Conservation (phyloP, 2,797 vertebrate genomes). For the Megaceryle alcyon region DNA sequence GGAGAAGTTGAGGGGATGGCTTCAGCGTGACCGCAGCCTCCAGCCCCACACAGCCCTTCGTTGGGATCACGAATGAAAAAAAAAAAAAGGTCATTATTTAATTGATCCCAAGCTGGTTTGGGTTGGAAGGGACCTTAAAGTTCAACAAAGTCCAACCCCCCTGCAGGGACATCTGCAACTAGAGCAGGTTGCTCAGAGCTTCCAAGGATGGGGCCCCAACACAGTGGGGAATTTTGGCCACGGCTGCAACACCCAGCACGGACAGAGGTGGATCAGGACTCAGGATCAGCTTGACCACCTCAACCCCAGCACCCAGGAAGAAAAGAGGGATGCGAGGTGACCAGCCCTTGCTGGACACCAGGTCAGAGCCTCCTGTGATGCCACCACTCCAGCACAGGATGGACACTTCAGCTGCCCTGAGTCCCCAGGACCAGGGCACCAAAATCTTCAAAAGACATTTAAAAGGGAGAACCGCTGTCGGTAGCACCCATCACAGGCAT, state of each 20-base stretch:
- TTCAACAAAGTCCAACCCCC: not conserved
- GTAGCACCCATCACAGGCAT: accelerated
- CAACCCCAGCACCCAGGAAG: not conserved
- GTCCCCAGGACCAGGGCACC: not conserved
- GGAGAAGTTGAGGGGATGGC: not conserved
- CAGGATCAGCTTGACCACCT: not conserved
- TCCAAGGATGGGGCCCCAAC: not conserved
- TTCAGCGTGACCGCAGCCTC: not conserved
- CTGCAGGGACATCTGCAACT: not conserved
- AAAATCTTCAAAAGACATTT: not conserved
- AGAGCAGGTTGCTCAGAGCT: not conserved
- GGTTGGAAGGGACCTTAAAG: not conserved
- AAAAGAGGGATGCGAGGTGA: not conserved
- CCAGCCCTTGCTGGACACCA: not conserved
- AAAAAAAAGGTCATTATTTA: not conserved
- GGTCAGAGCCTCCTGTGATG: not conserved
- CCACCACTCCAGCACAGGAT: not conserved
- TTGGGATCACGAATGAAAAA: not conserved
- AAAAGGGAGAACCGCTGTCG: accelerated
- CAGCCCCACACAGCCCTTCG: accelerated
- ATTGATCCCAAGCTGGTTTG: not conserved
- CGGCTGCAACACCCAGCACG: not conserved
- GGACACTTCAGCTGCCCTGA: not conserved
- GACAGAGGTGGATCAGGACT: not conserved
- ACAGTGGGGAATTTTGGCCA: not conserved